Evolutionary conservation across 2,888 invertebrate species (phyloP), one percentile per base, ranked within the genome.

Genomic region (Axea sp.): DNA sequence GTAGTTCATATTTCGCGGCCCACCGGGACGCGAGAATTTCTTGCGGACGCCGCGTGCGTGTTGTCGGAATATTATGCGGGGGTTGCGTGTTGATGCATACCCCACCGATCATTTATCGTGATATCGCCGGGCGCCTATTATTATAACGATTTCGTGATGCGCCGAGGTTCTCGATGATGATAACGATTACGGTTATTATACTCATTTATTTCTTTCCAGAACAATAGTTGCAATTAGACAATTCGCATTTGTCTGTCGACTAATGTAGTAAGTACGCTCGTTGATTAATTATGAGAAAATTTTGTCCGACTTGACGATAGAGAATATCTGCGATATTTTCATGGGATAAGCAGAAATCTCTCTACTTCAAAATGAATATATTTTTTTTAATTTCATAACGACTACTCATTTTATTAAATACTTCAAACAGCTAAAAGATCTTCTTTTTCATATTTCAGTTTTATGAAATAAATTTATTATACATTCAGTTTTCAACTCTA

Each of bases 1-100:
- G n/a, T n/a, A n/a, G n/a, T n/a, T 71, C 67, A 67, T 71, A 75
- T 62, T 67, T 75, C 71, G 71, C 71, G 67, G 60, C 47, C 43
- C 12, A 51, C 31, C 19, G 35, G 24, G 55, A 62, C 45, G 43
- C 15, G 51, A 41, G 49, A 62, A 67, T 55, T 60, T 51, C 24
- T 12, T 5, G 60, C 7, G 19, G 30, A 53, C 35, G 57, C 9
- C 11, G 19, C 43, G 45, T 60, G 74, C 74, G 65, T 71, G 69
- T 65, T 74, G 69, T 47, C 69, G 55, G 74, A 57, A 64, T 69
- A 69, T 74, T 69, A 62, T 31, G 53, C 45, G 39, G 22, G 26
- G 51, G 53, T 74, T 69, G 74, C 74, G 69, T 75, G 69, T 60
- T 69, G 69, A 69, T 59, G 64, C 35, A 59, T 30, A 37, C 53